These are phyloP conservation scores for Ormyrus nitidulus DNA, from an alignment of 2,888 invertebrate species.

Conservation along the genomic window DNA sequence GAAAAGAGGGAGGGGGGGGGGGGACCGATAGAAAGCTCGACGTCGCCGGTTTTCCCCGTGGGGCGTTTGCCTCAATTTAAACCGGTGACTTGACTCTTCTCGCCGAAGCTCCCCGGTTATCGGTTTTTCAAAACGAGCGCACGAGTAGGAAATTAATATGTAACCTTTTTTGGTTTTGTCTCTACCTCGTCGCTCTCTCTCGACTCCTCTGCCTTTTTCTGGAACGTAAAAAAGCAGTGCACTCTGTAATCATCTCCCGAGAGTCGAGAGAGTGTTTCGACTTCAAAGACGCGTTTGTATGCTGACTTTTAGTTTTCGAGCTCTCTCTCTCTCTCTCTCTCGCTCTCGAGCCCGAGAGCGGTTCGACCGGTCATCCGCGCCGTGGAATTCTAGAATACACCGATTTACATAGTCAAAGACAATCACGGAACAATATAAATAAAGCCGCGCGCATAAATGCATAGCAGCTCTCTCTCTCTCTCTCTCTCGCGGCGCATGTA, in stretches of 20 bases:
- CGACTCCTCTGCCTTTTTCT: background rate
- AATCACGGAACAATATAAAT: background rate
- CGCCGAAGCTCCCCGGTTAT: conserved; percentile 33
- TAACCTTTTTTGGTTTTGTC: background rate
- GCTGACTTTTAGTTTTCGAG: conserved; percentile 34
- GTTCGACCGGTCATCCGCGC: too few species aligned
- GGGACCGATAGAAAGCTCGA: conserved; percentile 50
- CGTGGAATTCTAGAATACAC: too few species aligned
- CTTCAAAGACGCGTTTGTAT: background rate
- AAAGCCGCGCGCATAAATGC: background rate
- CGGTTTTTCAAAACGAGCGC: conserved; percentile 32
- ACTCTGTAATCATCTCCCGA: conserved; percentile 35
- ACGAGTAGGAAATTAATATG: conserved; percentile 31
- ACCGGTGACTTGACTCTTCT: conserved; percentile 67
- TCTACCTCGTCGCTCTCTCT: background rate
- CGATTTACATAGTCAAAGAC: background rate
- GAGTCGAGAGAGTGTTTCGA: conserved; percentile 4
- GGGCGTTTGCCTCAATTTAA: conserved; percentile 73
- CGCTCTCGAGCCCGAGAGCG: too few species aligned
- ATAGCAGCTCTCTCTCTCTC: background rate
- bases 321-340: too few species aligned
- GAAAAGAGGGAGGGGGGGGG: background rate
- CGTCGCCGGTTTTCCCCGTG: conserved; percentile 58
- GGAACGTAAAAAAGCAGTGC: background rate
- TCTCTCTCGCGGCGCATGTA: background rate